These are phyloP conservation scores for Dolomedes plantarius DNA, from an alignment of 2,888 invertebrate species.

Conservation along the genomic window DNA sequence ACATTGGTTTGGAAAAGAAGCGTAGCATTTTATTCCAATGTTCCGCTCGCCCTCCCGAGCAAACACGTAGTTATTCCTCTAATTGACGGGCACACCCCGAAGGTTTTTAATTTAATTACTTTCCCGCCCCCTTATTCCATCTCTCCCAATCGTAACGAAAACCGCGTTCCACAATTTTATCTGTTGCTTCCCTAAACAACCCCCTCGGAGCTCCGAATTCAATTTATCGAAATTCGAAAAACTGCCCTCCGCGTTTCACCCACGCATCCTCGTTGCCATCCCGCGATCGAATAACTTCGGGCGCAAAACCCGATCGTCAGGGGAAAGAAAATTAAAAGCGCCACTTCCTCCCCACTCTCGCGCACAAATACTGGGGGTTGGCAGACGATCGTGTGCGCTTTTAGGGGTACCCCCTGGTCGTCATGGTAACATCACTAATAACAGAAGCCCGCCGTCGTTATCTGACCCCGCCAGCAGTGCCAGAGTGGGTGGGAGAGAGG, in stretches of 20 bases:
- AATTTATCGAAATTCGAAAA: constrained; percentile 27
- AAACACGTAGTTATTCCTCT: not conserved
- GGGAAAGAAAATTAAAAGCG: constrained; percentile 20
- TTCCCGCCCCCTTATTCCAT: not conserved
- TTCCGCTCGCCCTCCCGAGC: not conserved
- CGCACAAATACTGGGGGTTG: not conserved
- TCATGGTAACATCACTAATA: constrained; percentile 65
- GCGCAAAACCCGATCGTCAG: constrained; percentile 51
- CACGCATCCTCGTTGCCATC: not conserved
- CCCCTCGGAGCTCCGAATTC: constrained; percentile 19
- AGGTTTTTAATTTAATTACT: constrained; percentile 14
- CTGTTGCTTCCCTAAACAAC: constrained; percentile 9
- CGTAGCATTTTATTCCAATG: not conserved
- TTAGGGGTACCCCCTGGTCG: constrained; percentile 47
- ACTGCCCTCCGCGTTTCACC: not conserved
- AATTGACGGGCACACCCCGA: constrained; percentile 10
- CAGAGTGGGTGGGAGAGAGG: constrained; percentile 38
- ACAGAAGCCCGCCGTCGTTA: constrained; percentile 60
- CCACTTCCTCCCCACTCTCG: not conserved
- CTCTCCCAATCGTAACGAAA: not conserved
- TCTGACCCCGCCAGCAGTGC: constrained; percentile 62
- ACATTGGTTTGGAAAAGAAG: too few relatives aligned
- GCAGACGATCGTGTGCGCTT: constrained; percentile 48
- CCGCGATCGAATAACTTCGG: constrained; percentile 33
- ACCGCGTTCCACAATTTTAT: not conserved